These are phyloP conservation scores for Parauchenoglanis punctatus DNA, from an alignment of 2,797 vertebrate species.

Conservation along the genomic window DNA sequence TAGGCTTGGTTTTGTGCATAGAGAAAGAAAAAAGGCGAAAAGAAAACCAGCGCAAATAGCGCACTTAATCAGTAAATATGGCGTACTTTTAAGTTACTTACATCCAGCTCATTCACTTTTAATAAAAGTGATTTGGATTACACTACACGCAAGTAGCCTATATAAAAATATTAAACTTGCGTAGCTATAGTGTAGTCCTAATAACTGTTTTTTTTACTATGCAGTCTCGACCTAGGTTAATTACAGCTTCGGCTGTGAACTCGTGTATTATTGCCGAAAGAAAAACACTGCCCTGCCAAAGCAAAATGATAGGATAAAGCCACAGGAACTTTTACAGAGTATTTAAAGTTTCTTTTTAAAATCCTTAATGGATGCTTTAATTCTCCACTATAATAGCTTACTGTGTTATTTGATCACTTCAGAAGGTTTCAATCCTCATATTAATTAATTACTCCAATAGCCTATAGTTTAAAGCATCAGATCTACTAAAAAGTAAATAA, in stretches of 20 bases:
- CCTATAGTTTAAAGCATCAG: not conserved
- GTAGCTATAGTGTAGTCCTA: not conserved
- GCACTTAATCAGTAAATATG: not conserved
- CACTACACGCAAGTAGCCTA: not conserved
- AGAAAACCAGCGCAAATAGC: not conserved
- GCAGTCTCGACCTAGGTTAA: not conserved
- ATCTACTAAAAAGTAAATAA: not conserved
- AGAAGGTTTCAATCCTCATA: not conserved
- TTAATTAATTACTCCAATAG: not conserved
- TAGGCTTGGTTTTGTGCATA: not conserved
- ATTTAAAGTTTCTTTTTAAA: conserved; percentile 11
- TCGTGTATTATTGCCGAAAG: not conserved
- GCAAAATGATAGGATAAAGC: not conserved
- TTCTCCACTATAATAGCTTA: not conserved
- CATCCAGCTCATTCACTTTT: not conserved
- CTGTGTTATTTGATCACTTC: not conserved
- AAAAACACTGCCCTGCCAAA: not conserved
- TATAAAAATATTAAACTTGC: not conserved
- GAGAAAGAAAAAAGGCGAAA: not conserved
- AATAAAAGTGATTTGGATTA: not conserved
- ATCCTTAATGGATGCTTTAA: not conserved
- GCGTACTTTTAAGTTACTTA: not conserved
- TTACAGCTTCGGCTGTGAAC: not conserved
- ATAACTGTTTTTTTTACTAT: not conserved
- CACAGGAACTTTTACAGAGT: not conserved